Base-by-base conservation (phyloP, 2,797 vertebrate genomes). In the Cirrhinus molitorella region DNA sequence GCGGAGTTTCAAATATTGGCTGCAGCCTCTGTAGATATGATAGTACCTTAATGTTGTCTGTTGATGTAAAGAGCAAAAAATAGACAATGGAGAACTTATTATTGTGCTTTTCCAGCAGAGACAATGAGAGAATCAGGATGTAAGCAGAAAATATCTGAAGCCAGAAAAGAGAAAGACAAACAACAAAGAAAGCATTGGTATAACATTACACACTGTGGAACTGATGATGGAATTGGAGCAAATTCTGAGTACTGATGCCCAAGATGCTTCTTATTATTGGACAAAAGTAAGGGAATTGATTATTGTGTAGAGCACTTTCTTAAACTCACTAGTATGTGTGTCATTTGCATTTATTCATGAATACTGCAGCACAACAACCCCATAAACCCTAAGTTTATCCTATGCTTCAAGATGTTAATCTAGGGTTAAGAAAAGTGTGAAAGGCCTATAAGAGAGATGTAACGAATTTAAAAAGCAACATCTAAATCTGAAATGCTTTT, bases 401-500 rank as follows among this genome's bases (percentile, higher is more conserved):
- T n/a, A 51, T 28, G 31, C 5, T 37, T 74, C 14, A 74, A 23
- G 7, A 37, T 17, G 1, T 55, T 23, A 40, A 57, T 37, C 12
- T 37, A 17, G 31, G 12, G 31, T 57, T 57, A 57, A 37, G 13
- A 34, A 75, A 23, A 75, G 51, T 57, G 31, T 57, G 12, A 74
- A 74, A 74, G 7, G 21, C 31, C 3, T 34, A 53, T 53, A 53
- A 73, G 28, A 73, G 5, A n/a, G 11, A 73, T 73, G 28, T 9
- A 53, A 74, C 31, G 12, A 57, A 37, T 57, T 57, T 10, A 55
- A 57, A 74, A 74, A 74, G 19, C 49, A 34, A n/a, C 28, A 55
- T 37, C 47, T 55, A 55, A 74, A 57, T 57, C 72, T 55, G 12
- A 40, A 40, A 57, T 51, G 31, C 63, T 79, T 67, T 79, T 55